Evolutionary conservation across 1,140 invertebrate genomes (phyloP), one percentile per base, ranked within the genome.

Genomic region (Centruroides sculpturatus): DNA sequence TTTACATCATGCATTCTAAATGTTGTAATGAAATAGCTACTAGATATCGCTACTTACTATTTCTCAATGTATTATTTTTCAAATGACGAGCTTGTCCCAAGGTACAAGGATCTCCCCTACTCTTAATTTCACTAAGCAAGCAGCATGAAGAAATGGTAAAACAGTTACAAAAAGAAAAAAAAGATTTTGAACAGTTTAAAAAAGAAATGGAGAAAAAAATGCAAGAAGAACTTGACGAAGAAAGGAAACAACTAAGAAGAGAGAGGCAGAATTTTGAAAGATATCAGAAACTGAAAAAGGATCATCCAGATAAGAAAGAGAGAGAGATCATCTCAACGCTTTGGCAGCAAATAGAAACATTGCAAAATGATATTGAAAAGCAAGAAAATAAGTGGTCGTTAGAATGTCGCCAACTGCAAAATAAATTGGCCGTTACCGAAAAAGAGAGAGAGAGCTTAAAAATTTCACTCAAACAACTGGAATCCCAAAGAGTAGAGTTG

Each of bases 371-470:
- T 48, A 23, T 59, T 5, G 59, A 59, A 36, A 48, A 36, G 47
- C 57, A 62, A 47, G 57, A 55, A 47, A 62, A 55, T 10, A 62
- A 57, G 47, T 62, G 53, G 53, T 58, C 34, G n/a, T 51, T 47
- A 34, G 61, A 59, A 36, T 59, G 11, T n/a, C 53, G 48, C 35
- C 55, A 57, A 35, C 12, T 59, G 11, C 57, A 59, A 35, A 59
- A 52, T 35, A 57, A 62, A 13, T 47, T 62, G 9, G 7, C n/a
- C 35, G 35, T 57, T 56, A 57, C 53, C 6, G 61, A 62, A 62
- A 59, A 55, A 51, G 61, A 62, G n/a, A 62, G 61, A 56, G 61
- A 62, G 35, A 47, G 4, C 6, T 62, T 55, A n/a, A 59, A 59
- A 35, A 35, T 59, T 12, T 47, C 58, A 34, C 48, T 55, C 9